Base-by-base conservation (phyloP, 2,888 invertebrate species). In the Nephrotoma flavescens region DNA sequence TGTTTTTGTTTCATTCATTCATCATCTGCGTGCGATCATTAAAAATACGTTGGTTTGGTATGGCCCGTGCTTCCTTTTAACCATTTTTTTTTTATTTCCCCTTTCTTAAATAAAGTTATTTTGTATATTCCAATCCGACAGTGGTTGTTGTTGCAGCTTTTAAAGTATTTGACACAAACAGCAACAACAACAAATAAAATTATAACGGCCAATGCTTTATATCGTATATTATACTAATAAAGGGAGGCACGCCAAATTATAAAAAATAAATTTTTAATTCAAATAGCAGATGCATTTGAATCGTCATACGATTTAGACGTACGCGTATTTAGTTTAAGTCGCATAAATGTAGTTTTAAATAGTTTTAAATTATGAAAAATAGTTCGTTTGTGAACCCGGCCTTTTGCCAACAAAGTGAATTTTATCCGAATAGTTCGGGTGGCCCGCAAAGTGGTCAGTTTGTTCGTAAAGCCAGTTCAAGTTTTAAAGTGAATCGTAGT, bases 391-490 rank as follows among this genome's bases (percentile, higher is more conserved):
- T 95, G 6, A 96, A 96, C 90, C 96, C 96, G 86, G 96, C 96
- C 0, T 96, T 96, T 90, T 96, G 95, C 90, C 94, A 95, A 42
- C 95, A 95, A 91, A 96, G 96, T 90, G 96, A 96, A 89, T 94
- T 92, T 88, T 92, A 92, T 88, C 91, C 91, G 87, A 88, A 71
- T 31, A 31, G 2, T 2, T 19, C 71, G 31, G 31, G 89, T 90
- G 1, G 87, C 86, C 42, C 90, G 91, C 1, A 45, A 41, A 0
- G 90, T 91, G 15, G 89, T 90, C 15, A 89, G 6, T 86, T 45
- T 44, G 19, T 44, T 19, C 71, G 71, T 52, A 86, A 57, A 90
- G 86, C 89, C 92, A 89, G 93, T 92, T 86, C 90, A 92, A 0
- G 93, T 92, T 0, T 88, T 92, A 45, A 93, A 92, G 44, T 92